phyloP scores from a whole-genome alignment of 2,113 vertebrate species.

The Caranx ignobilis region DNA sequence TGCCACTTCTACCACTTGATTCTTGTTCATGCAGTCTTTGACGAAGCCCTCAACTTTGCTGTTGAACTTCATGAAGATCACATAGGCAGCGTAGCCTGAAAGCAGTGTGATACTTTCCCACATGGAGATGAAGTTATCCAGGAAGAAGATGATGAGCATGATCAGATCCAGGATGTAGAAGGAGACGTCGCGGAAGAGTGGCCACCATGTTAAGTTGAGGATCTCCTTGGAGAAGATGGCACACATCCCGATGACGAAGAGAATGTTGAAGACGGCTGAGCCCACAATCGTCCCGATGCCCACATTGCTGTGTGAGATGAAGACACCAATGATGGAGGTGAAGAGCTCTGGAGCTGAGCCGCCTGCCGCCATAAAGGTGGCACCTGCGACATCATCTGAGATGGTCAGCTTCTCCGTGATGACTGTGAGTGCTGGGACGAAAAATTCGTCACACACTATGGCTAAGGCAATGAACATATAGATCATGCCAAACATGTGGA shows the following conservation, averaged over 20 bases:
- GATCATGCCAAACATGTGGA: conserved; percentile 97
- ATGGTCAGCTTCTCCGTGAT: conserved; percentile 96
- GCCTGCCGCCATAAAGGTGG: conserved; percentile 99
- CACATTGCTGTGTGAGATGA: conserved; percentile 98
- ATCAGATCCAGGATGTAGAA: conserved; percentile 98
- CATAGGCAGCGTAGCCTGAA: conserved; percentile 89
- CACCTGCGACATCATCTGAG: conserved; percentile 97
- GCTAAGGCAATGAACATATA: conserved; percentile 99
- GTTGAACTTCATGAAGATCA: conserved; percentile 99
- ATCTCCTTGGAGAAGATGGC: conserved; percentile 98
- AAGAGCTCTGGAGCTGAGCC: conserved; percentile 98
- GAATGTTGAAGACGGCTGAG: conserved; percentile 98
- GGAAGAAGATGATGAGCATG: conserved; percentile 97
- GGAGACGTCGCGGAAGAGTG: conserved; percentile 95
- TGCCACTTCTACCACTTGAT: conserved; percentile 96
- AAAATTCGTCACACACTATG: conserved; percentile 98
- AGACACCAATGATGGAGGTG: conserved; percentile 98
- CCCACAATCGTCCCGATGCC: conserved; percentile 98
- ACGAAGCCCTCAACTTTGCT: conserved; percentile 89
- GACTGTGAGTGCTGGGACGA: conserved; percentile 96
- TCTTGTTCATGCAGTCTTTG: conserved; percentile 90
- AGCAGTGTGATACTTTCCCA: conserved; percentile 94
- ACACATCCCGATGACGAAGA: conserved; percentile 99
- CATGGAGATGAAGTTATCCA: conserved; percentile 95
- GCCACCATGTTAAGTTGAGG: conserved; percentile 98